phyloP scores from a whole-genome alignment of 1,140 invertebrate species.

The Trigoniulus corallinus region DNA sequence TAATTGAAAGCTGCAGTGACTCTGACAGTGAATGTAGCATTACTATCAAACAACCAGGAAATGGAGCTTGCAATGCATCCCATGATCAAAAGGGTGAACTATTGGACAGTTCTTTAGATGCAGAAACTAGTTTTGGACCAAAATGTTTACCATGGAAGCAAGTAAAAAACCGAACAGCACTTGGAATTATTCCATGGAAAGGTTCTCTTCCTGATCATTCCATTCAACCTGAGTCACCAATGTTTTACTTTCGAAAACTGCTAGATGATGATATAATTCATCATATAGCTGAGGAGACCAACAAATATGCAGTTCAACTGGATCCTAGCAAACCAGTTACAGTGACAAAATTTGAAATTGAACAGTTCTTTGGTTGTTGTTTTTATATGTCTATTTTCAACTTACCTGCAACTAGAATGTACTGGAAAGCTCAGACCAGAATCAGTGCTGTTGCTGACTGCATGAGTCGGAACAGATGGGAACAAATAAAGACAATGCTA shows the following conservation, averaged over 20 bases:
- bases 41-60: too few species aligned
- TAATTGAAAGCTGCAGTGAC: too few species aligned
- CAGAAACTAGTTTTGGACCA: too few species aligned
- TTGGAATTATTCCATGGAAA: too few species aligned
- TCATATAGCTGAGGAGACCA: neutral
- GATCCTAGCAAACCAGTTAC: neutral
- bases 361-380: neutral
- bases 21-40: too few species aligned
- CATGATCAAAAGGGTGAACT: too few species aligned
- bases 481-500: conserved; percentile 2
- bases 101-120: too few species aligned
- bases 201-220: too few species aligned
- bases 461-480: conserved; percentile 2
- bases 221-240: too few species aligned
- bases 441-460: neutral
- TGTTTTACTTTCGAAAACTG: neutral
- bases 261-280: neutral
- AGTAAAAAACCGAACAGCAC: too few species aligned
- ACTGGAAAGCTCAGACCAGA: neutral
- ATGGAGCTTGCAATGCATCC: too few species aligned
- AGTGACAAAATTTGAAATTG: neutral
- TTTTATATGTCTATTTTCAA: neutral
- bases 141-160: too few species aligned
- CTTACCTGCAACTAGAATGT: neutral
- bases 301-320: neutral